Evolutionary conservation across 2,113 vertebrate genomes (phyloP).

Genomic region (Stomatorhinus ivindoensis): DNA sequence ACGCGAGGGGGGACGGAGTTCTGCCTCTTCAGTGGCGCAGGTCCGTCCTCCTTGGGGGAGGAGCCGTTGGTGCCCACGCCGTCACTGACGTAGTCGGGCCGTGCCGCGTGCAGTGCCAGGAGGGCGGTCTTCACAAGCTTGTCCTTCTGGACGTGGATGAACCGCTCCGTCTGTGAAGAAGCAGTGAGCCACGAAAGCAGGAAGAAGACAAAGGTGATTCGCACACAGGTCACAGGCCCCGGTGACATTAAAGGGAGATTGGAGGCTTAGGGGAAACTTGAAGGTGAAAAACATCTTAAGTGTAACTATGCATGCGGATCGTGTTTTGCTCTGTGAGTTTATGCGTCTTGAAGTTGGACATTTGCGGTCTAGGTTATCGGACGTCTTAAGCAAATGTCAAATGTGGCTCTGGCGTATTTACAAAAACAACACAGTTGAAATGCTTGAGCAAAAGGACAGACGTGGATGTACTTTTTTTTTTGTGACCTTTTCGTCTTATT

Average conservation of each 20-base stretch:
- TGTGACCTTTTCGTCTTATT: background rate
- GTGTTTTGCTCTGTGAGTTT: background rate
- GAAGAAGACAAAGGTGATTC: background rate
- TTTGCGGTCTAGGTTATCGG: background rate
- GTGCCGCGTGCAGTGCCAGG: conserved; percentile 79
- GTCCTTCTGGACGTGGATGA: conserved; percentile 81
- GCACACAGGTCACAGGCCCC: background rate
- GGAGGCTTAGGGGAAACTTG: background rate
- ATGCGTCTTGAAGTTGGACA: background rate
- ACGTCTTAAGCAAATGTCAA: background rate
- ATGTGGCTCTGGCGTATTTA: background rate
- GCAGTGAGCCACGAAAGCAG: background rate
- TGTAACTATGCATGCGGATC: background rate
- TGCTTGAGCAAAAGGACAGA: background rate
- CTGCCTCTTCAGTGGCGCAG: conserved; percentile 54
- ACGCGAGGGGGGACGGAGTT: conserved; percentile 87
- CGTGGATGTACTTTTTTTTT: background rate
- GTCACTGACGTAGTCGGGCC: conserved; percentile 73
- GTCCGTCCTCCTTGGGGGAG: conserved; percentile 45
- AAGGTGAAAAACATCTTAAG: background rate
- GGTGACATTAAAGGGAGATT: background rate
- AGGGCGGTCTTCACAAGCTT: conserved; percentile 77
- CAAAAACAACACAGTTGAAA: background rate
- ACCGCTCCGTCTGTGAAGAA: conserved; percentile 65
- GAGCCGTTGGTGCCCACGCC: conserved; percentile 44